A percentile compares a stretch with the other conserved stretches of the same genome.
Evolutionary conservation across 2,888 invertebrate species (phyloP).

Genomic region (Augochlorella aurata): DNA sequence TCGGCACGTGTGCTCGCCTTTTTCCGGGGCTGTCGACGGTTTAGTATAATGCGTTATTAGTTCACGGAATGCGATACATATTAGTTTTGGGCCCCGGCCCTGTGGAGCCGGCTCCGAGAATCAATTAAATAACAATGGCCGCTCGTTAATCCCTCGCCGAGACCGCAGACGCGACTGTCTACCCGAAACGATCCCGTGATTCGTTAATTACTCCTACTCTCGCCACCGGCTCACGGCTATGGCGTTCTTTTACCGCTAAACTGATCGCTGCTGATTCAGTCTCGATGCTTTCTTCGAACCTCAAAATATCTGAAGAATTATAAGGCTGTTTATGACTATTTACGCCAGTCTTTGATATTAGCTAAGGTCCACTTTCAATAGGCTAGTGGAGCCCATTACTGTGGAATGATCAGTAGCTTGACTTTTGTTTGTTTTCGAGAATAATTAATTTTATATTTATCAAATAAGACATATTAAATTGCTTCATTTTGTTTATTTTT

Average conservation of each 20-base stretch:
- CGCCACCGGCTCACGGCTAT: slow-evolving; percentile 1
- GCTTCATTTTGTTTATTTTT: too few relatives aligned
- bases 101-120: slow-evolving; percentile 58
- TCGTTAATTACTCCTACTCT: slow-evolving; percentile 51
- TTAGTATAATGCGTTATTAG: slow-evolving; percentile 73
- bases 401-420: too few relatives aligned
- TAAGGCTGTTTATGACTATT: neutral
- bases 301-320: neutral
- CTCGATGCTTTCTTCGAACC: neutral
- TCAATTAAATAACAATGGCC: slow-evolving; percentile 74
- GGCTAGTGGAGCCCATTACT: too few relatives aligned
- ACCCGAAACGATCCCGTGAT: slow-evolving; percentile 53
- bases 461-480: too few relatives aligned
- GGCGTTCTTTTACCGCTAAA: slow-evolving; percentile 17
- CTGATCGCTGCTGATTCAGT: neutral
- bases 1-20: slow-evolving; percentile 70
- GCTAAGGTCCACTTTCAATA: too few relatives aligned
- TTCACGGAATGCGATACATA: slow-evolving; percentile 65
- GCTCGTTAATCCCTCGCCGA: slow-evolving; percentile 69
- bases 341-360: neutral
- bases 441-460: too few relatives aligned
- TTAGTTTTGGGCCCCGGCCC: slow-evolving; percentile 54
- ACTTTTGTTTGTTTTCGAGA: too few relatives aligned
- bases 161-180: slow-evolving; percentile 58
- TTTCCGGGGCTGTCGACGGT: slow-evolving; percentile 56